Evolutionary conservation across 35 echinoderm and acorn worm genomes (phyloP).

Genomic region (Eucidaris tribuloides): DNA sequence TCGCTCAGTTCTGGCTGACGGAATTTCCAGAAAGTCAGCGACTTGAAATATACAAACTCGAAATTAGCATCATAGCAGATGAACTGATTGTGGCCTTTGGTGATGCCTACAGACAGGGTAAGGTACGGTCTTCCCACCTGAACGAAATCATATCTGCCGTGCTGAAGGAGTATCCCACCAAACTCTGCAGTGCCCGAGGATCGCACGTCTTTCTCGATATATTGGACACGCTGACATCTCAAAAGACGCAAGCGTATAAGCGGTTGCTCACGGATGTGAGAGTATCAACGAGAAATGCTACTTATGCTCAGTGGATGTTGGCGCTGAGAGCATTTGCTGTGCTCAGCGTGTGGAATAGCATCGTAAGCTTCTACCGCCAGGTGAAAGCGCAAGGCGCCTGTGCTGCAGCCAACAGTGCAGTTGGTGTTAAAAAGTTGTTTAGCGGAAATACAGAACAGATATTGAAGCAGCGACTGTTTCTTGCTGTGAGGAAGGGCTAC

Average conservation of each 20-base stretch:
- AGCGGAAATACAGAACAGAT: background rate
- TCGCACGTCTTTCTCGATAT: constrained; percentile 83
- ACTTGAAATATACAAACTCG: constrained; percentile 69
- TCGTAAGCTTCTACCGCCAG: constrained; percentile 67
- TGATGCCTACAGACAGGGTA: constrained; percentile 37
- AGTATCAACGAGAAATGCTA: constrained; percentile 66
- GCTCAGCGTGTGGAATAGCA: constrained; percentile 80
- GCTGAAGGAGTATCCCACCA: constrained; percentile 78
- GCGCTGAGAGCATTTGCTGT: constrained; percentile 78
- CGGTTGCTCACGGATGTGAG: constrained; percentile 69
- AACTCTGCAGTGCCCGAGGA: constrained; percentile 57
- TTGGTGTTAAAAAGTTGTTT: background rate
- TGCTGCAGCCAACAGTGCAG: background rate
- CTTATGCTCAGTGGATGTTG: constrained; percentile 80
- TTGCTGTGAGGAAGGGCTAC: constrained; percentile 65
- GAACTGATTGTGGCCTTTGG: constrained; percentile 73
- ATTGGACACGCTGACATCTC: constrained; percentile 82
- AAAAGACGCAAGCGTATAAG: constrained; percentile 76
- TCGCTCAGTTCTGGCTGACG: constrained; percentile 86
- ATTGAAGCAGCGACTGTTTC: constrained; percentile 38
- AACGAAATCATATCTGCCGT: constrained; percentile 53
- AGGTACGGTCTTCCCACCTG: constrained; percentile 57
- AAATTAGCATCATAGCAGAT: constrained; percentile 79
- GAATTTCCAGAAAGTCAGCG: constrained; percentile 79
- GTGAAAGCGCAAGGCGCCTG: constrained; percentile 28